Base-by-base conservation (phyloP, 2,888 invertebrate genomes). In the Zele albiditarsus region DNA sequence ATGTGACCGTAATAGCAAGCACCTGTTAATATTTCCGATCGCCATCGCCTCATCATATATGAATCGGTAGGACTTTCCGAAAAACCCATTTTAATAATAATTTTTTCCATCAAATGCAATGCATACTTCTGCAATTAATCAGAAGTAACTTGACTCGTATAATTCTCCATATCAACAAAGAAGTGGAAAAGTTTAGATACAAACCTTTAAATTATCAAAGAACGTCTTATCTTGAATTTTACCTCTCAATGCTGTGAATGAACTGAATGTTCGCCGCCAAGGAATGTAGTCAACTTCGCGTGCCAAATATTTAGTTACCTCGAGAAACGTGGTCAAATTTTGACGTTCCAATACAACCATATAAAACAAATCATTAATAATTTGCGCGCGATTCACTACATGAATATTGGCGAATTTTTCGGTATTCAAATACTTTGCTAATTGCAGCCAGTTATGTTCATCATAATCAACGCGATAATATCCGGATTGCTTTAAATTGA, bases 301-400 rank as follows among this genome's bases (percentile, higher is more conserved):
- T 75, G 90, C 88, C 80, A 96, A 80, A 90, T 91, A 42, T 93
- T 89, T 77, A 91, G 91, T 49, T 93, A 89, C 0, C 91, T 91
- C 76, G 87, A 86, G 2, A 85, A 86, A 82, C 92, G 92, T 3
- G 88, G 78, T 68, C 91, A 81, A 12, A 89, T 84, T 16, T 88
- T 90, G 63, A 31, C 74, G 68, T 23, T 79, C 72, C n/a, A 38
- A 33, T 16, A 46, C 90, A 5, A 94, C 94, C 76, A 94, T 88
- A 79, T 92, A 92, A 77, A 94, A 92, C 10, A 94, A 90, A 86
- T 97, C 97, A 81, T 96, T 95, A 0, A 97, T 89, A 14, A 94
- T 83, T 78, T 96, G 95, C 0, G 95, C 96, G 62, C 96, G 91
- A 88, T 95, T 96, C 12, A 93, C 83, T 0, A 91, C 85, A 75